Evolutionary conservation across 2,888 invertebrate genomes (phyloP).

Genomic region (Dryobotodes eremita): DNA sequence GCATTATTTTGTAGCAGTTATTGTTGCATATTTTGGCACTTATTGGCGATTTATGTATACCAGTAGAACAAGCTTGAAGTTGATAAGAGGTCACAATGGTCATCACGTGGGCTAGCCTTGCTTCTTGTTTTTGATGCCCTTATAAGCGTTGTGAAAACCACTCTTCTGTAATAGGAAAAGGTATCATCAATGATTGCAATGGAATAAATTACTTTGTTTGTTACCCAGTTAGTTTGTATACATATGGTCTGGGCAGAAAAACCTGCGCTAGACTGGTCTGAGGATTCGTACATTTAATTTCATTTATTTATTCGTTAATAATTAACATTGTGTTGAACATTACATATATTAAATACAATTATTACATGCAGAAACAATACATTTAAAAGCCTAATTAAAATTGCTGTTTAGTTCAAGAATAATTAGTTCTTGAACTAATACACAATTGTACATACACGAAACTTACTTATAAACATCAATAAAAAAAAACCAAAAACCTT

Average conservation of each 20-base stretch:
- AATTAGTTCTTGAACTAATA: too few relatives aligned
- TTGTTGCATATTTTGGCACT: too few relatives aligned
- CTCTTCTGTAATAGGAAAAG: conserved; percentile 51
- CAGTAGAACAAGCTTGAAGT: neutral
- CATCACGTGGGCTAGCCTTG: conserved; percentile 31
- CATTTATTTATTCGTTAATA: too few relatives aligned
- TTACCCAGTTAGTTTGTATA: neutral
- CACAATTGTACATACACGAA: neutral
- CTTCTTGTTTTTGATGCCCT: conserved; percentile 48
- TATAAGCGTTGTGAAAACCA: conserved; percentile 57
- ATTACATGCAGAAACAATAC: too few relatives aligned
- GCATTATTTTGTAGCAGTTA: too few relatives aligned
- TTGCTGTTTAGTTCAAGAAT: too few relatives aligned
- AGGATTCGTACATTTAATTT: neutral
- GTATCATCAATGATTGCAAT: too few relatives aligned
- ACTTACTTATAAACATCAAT: neutral
- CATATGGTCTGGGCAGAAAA: neutral
- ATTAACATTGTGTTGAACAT: too few relatives aligned
- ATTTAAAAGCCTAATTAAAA: too few relatives aligned
- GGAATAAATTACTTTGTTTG: too few relatives aligned
- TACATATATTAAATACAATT: too few relatives aligned
- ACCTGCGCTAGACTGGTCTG: neutral
- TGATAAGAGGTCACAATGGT: too few relatives aligned
- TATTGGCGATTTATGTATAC: neutral
- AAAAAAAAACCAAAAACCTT: neutral